Evolutionary conservation across 2,797 vertebrate species (phyloP).

Genomic region (Oophaga sylvatica): DNA sequence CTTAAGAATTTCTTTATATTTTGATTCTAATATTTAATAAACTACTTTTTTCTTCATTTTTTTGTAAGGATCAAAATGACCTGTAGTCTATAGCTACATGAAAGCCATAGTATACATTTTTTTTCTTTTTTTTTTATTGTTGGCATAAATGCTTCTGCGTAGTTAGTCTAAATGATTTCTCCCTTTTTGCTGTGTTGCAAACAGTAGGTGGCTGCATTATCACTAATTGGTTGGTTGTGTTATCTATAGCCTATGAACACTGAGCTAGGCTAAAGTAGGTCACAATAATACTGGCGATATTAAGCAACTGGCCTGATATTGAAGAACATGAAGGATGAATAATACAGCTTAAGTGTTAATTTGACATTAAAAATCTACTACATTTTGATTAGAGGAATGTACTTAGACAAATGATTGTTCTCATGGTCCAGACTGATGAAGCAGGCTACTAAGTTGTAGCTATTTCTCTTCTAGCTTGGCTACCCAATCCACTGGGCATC

Average conservation of each 20-base stretch:
- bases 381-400: background rate
- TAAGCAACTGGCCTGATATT: background rate
- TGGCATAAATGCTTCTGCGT: background rate
- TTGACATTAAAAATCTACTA: background rate
- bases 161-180: constrained; percentile 26
- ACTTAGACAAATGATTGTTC: background rate
- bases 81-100: background rate
- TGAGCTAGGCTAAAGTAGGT: constrained; percentile 10
- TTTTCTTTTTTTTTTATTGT: background rate
- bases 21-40: background rate
- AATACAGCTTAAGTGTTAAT: background rate
- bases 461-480: background rate
- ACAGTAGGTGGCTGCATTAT: constrained; percentile 14
- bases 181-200: constrained; percentile 24
- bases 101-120: background rate
- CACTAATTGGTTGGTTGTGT: constrained; percentile 18
- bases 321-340: background rate
- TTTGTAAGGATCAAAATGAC: background rate
- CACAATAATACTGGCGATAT: background rate
- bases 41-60: too few species aligned
- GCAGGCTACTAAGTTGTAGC: background rate
- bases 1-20: background rate
- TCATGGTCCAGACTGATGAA: background rate
- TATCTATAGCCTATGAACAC: constrained; percentile 24
- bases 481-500: background rate